A percentile compares a stretch with the other conserved stretches of the same genome.
phyloP scores from a whole-genome alignment of 2,113 vertebrate genomes.

The Tachuris rubrigastra region DNA sequence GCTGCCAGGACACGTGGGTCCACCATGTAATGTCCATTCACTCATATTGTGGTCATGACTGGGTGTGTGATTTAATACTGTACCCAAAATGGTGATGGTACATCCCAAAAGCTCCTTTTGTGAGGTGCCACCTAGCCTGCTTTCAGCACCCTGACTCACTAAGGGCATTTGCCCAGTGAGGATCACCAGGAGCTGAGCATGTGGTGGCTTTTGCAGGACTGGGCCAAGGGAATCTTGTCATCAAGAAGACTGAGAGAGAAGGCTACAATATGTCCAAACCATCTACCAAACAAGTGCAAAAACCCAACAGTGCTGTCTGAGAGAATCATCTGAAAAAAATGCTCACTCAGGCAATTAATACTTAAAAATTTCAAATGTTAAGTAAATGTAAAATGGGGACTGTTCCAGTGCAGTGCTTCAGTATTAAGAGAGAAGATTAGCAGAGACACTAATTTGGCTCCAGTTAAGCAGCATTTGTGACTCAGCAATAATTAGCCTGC shows the following conservation, averaged over 20 bases:
- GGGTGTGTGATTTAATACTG: not conserved
- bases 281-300: not conserved
- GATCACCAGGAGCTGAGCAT: accelerated
- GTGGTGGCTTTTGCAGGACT: not conserved
- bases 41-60: accelerated
- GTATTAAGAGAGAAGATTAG: not conserved
- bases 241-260: not conserved
- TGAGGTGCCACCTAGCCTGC: not conserved
- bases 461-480: conserved; percentile 19
- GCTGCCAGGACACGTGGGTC: not conserved
- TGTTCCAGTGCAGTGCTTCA: not conserved
- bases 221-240: not conserved
- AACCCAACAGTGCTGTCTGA: not conserved
- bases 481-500: not conserved
- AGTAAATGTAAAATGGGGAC: not conserved
- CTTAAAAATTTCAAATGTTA: not conserved
- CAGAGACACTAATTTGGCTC: not conserved
- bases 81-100: not conserved
- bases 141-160: accelerated
- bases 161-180: not conserved
- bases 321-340: not conserved
- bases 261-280: not conserved
- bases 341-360: not conserved
- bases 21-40: accelerated
- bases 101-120: not conserved